These are phyloP conservation scores for Gastrophysa polygoni DNA, from an alignment of 2,888 invertebrate species.

Conservation along the genomic window DNA sequence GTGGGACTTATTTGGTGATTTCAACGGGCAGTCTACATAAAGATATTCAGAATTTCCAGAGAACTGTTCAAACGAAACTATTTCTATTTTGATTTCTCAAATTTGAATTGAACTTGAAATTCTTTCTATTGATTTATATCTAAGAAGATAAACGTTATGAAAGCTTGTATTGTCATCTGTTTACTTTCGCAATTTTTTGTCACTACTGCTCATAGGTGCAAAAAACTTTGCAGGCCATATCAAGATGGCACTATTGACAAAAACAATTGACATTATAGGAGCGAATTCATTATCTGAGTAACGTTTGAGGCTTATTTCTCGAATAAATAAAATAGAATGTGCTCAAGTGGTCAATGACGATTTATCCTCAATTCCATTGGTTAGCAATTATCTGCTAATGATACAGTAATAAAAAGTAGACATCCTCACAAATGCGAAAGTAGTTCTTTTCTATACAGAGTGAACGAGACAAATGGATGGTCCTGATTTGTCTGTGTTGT, in stretches of 20 bases:
- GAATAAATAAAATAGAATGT: constrained; percentile 21
- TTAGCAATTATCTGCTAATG: constrained; percentile 31
- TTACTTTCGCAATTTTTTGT: too few relatives aligned
- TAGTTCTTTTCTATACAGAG: constrained; percentile 9
- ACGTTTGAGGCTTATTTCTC: constrained; percentile 7
- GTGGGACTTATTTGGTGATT: too few relatives aligned
- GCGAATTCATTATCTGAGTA: not conserved
- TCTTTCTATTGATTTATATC: too few relatives aligned
- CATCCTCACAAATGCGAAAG: constrained; percentile 16
- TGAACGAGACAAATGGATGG: not conserved
- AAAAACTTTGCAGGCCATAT: not conserved
- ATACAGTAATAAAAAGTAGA: constrained; percentile 24
- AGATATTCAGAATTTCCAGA: too few relatives aligned
- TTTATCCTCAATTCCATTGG: constrained; percentile 20
- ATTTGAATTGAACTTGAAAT: too few relatives aligned
- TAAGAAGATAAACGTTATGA: too few relatives aligned
- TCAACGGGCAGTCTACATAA: too few relatives aligned
- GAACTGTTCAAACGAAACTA: too few relatives aligned
- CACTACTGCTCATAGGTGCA: too few relatives aligned
- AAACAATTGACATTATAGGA: not conserved
- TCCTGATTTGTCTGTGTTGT: too few relatives aligned
- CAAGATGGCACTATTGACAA: not conserved
- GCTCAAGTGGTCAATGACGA: constrained; percentile 16
- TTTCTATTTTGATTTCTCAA: too few relatives aligned
- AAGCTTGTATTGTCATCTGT: too few relatives aligned